These are phyloP conservation scores for Ivindomyrus marchei DNA, from an alignment of 2,113 vertebrate species.

Conservation along the genomic window DNA sequence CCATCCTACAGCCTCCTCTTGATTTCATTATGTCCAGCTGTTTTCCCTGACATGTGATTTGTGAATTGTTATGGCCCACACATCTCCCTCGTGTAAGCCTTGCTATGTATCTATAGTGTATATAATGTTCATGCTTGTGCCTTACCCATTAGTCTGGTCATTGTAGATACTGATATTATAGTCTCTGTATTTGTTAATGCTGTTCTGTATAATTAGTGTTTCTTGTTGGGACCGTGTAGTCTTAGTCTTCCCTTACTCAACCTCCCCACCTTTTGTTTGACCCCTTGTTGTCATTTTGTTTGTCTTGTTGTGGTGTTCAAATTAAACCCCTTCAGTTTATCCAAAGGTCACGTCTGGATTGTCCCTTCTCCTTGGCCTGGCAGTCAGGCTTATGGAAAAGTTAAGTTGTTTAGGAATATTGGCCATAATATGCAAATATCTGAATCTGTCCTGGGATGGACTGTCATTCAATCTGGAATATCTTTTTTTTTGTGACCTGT, in stretches of 20 bases:
- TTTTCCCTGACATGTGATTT: not conserved
- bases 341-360: not conserved
- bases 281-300: not conserved
- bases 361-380: not conserved
- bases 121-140: not conserved
- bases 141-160: too few relatives aligned
- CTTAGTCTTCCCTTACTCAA: not conserved
- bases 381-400: not conserved
- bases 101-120: not conserved
- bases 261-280: not conserved
- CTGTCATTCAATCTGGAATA: not conserved
- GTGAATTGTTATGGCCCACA: not conserved
- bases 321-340: not conserved
- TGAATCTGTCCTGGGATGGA: not conserved
- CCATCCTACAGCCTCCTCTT: not conserved
- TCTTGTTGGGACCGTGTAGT: too few relatives aligned
- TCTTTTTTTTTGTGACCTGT: not conserved
- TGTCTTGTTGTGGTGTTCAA: not conserved
- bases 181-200: too few relatives aligned
- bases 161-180: too few relatives aligned
- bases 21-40: not conserved
- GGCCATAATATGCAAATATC: not conserved
- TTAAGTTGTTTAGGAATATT: not conserved
- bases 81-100: not conserved
- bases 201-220: too few relatives aligned